Percentiles rank a stretch among this genome's conserved stretches.
Evolutionary conservation across 2,797 vertebrate genomes (phyloP).

Genomic region (Anisognathus igniventris): DNA sequence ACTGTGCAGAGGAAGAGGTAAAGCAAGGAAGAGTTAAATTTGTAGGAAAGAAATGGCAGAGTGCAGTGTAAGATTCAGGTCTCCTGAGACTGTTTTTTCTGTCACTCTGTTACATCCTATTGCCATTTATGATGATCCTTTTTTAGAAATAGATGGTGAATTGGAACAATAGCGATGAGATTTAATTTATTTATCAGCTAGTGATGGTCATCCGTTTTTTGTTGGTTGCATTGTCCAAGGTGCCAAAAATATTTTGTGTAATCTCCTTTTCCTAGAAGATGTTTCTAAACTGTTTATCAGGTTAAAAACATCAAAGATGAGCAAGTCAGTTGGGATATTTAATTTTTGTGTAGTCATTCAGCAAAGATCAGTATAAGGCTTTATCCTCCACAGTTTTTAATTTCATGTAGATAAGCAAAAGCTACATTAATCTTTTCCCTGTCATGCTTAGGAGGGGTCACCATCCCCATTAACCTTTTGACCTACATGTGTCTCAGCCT

Average conservation of each 20-base stretch:
- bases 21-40: neutral
- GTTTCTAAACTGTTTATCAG: neutral
- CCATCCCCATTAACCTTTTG: neutral
- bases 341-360: neutral
- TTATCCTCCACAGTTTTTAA: neutral
- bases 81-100: neutral
- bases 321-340: neutral
- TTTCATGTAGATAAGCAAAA: neutral
- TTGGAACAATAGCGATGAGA: neutral
- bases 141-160: neutral
- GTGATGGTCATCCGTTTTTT: neutral
- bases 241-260: neutral
- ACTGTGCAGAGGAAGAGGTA: neutral
- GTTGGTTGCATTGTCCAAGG: neutral
- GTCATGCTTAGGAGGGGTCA: neutral
- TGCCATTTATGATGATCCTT: neutral
- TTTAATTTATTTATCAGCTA: neutral
- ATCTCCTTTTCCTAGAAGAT: neutral
- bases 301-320: neutral
- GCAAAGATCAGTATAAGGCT: neutral
- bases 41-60: neutral
- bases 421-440: neutral
- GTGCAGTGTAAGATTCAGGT: neutral
- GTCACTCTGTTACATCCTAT: neutral
- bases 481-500: rapidly evolving